These are phyloP conservation scores for Apomyelois bistriatella DNA, from an alignment of 2,888 invertebrate species.

Conservation along the genomic window DNA sequence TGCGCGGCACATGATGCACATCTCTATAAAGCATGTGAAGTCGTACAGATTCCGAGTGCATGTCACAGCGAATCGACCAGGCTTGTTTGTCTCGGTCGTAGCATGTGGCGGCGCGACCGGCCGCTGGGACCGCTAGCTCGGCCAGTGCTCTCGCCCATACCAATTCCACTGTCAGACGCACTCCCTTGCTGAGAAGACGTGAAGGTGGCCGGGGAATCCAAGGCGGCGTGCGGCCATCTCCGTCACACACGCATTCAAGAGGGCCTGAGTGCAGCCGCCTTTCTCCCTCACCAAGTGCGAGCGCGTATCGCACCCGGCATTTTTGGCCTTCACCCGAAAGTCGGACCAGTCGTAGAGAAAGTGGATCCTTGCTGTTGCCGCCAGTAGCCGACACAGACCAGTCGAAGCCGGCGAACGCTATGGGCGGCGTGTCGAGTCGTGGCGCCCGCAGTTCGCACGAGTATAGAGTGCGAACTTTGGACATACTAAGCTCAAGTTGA, in stretches of 20 bases:
- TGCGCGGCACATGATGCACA: conserved; percentile 88
- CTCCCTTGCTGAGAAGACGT: conserved; percentile 81
- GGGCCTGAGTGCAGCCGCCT: conserved; percentile 84
- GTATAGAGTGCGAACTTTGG: conserved; percentile 86
- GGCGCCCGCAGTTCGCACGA: conserved; percentile 85
- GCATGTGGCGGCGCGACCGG: conserved; percentile 81
- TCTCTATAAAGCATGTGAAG: conserved; percentile 88
- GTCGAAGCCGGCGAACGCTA: conserved; percentile 90
- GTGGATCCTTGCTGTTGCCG: conserved; percentile 73
- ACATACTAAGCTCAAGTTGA: conserved; percentile 88
- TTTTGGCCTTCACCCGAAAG: conserved; percentile 90
- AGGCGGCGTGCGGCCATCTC: conserved; percentile 84
- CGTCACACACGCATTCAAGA: conserved; percentile 85
- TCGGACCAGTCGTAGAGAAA: conserved; percentile 81
- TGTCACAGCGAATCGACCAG: conserved; percentile 88
- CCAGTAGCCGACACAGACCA: conserved; percentile 86
- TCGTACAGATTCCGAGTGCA: conserved; percentile 86
- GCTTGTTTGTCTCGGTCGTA: conserved; percentile 91
- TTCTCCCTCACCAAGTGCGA: conserved; percentile 84
- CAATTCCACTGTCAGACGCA: conserved; percentile 87
- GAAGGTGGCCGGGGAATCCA: conserved; percentile 84
- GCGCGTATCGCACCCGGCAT: conserved; percentile 86
- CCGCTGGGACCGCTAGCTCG: conserved; percentile 75
- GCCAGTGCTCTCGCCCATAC: conserved; percentile 83
- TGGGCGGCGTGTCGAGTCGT: conserved; percentile 76